These are phyloP conservation scores for Pterostichus niger DNA, from an alignment of 2,888 invertebrate species.

Conservation along the genomic window DNA sequence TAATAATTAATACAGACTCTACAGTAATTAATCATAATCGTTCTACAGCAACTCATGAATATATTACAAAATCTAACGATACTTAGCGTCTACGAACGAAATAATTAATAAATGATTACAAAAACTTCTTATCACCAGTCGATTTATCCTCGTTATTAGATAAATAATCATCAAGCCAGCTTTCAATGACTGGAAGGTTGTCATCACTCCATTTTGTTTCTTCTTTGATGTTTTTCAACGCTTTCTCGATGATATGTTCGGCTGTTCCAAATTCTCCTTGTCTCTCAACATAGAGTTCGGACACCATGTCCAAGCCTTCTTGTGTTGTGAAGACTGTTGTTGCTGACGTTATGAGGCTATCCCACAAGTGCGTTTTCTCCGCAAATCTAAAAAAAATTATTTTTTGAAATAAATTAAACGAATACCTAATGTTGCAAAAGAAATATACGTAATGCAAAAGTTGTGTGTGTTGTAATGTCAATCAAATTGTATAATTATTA, in stretches of 20 bases:
- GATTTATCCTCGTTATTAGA: constrained; percentile 71
- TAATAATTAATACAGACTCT: constrained; percentile 46
- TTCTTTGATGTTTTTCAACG: constrained; percentile 85
- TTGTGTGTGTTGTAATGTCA: too few species aligned
- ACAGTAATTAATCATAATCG: constrained; percentile 17
- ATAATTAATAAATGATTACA: constrained; percentile 56
- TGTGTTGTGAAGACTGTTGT: constrained; percentile 88
- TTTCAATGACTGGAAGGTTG: constrained; percentile 86
- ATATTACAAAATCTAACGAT: constrained; percentile 59
- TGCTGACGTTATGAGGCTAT: constrained; percentile 86
- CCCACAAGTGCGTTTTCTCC: constrained; percentile 87
- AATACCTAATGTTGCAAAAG: too few species aligned
- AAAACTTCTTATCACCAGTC: constrained; percentile 62
- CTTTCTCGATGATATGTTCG: constrained; percentile 86
- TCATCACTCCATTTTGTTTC: constrained; percentile 88
- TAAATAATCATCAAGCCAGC: constrained; percentile 84
- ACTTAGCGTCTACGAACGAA: constrained; percentile 15
- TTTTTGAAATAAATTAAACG: background rate
- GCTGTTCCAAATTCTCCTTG: constrained; percentile 86
- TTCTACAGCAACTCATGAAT: constrained; percentile 49
- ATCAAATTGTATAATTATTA: too few species aligned
- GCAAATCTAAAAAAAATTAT: constrained; percentile 79
- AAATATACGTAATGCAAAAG: too few species aligned
- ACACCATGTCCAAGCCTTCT: constrained; percentile 85
- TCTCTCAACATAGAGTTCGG: constrained; percentile 82